Percentiles rank a stretch among this genome's conserved stretches.
phyloP scores from a whole-genome alignment of 2,888 invertebrate genomes.

The Neocrepidodera transversa region DNA sequence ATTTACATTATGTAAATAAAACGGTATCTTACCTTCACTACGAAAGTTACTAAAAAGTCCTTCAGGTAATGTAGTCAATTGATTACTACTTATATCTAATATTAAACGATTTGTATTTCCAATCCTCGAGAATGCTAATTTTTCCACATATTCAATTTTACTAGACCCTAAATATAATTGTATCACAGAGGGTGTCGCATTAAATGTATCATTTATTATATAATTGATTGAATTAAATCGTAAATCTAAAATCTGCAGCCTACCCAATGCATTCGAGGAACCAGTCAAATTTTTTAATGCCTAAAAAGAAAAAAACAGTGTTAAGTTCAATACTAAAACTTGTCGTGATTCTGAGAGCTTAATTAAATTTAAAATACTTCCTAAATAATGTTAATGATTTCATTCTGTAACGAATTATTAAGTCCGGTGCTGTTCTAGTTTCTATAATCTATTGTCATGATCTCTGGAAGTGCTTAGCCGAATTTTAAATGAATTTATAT shows the following conservation, averaged over 20 bases:
- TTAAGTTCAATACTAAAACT: no score
- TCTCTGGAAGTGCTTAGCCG: no score
- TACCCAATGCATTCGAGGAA: background rate
- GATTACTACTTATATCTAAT: background rate
- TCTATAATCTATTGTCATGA: no score
- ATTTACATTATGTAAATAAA: no score
- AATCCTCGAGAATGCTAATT: constrained; percentile 5
- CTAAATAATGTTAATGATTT: no score
- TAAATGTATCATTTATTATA: background rate
- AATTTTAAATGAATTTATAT: no score
- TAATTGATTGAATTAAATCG: background rate
- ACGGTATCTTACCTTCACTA: background rate
- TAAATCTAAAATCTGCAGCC: background rate
- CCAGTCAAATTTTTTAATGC: constrained; percentile 11
- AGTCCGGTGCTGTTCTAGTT: no score
- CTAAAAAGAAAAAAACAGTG: constrained; percentile 4
- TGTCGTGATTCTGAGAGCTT: no score
- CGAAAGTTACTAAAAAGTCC: background rate
- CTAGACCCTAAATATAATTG: constrained; percentile 2
- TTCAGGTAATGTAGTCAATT: constrained; percentile 1
- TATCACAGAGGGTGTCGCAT: background rate
- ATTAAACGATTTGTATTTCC: background rate
- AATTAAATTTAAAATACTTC: no score
- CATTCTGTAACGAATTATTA: no score
- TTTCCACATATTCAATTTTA: background rate